Base-by-base conservation (phyloP, 2,888 invertebrate species). In the Thera obeliscata region DNA sequence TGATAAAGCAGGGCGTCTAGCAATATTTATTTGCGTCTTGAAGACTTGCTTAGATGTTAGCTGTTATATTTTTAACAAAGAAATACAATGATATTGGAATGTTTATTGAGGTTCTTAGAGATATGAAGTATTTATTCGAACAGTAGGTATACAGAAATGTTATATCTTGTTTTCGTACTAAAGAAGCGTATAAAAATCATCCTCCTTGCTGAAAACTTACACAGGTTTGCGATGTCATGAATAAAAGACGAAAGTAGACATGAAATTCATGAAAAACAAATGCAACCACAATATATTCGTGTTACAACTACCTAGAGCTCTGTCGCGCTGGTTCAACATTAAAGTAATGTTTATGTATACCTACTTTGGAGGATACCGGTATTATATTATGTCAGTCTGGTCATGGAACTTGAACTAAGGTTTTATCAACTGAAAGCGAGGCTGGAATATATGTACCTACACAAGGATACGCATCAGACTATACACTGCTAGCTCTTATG, bases 301-400 rank as follows among this genome's bases (percentile, higher is more conserved):
- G 67, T 67, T 69, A 74, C 66, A 70, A 69, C 22, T 22, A 22
- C 22, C 69, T 70, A 68, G 64, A 63, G 11, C 76, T 70, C 71
- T 75, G 76, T 76, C 77, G 76, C 63, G 73, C 70, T 75, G 76
- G 73, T 83, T 84, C 81, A 82, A 86, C 84, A 83, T 85, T 83
- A 84, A 83, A 83, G 80, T 77, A 71, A 77, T 81, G 77, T 80
- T 78, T 78, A 79, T 79, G 79, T 77, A 78, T 22, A 22, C 22
- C 22, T 3, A 46, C 43, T 46, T 8, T 46, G 2, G 74, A 78
- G 74, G 75, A 74, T 79, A 72, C 69, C 71, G 58, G 61, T 66
- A 71, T 69, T 70, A 66, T 67, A 67, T 61, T 67, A 49, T 49
- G 58, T 62, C 58, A 43, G 64, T 61, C 60, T 61, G 61, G 48